These are phyloP conservation scores for Lonchura striata DNA, from an alignment of 2,113 vertebrate genomes.

Conservation along the genomic window DNA sequence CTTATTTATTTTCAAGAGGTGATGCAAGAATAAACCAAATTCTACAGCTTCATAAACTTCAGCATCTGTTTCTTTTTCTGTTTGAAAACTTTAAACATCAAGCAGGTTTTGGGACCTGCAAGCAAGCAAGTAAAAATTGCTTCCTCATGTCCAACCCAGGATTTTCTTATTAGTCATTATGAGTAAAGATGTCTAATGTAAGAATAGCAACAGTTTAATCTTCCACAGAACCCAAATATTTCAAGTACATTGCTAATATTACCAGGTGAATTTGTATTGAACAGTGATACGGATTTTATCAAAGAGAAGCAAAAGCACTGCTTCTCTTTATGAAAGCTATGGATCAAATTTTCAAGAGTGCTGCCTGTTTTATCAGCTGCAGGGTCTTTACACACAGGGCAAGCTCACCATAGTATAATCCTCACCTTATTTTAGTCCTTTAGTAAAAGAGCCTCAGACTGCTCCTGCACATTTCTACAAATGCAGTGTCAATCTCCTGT, in stretches of 20 bases:
- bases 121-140: neutral
- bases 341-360: neutral
- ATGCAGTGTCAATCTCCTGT: neutral
- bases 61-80: neutral
- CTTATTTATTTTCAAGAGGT: neutral
- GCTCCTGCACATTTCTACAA: neutral
- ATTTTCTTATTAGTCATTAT: neutral
- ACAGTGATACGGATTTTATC: neutral
- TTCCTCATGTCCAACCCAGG: neutral
- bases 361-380: neutral
- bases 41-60: neutral
- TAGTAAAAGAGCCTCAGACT: neutral
- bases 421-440: neutral
- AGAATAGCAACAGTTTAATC: neutral
- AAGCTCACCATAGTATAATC: neutral
- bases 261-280: neutral
- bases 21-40: neutral
- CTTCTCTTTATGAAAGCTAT: neutral
- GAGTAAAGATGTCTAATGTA: neutral
- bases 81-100: neutral
- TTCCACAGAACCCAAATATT: neutral
- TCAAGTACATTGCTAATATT: neutral
- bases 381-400: neutral
- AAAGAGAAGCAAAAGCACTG: neutral
- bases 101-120: neutral